These are phyloP conservation scores for Sebastes nivosus DNA, from an alignment of 2,797 vertebrate genomes.

Conservation along the genomic window DNA sequence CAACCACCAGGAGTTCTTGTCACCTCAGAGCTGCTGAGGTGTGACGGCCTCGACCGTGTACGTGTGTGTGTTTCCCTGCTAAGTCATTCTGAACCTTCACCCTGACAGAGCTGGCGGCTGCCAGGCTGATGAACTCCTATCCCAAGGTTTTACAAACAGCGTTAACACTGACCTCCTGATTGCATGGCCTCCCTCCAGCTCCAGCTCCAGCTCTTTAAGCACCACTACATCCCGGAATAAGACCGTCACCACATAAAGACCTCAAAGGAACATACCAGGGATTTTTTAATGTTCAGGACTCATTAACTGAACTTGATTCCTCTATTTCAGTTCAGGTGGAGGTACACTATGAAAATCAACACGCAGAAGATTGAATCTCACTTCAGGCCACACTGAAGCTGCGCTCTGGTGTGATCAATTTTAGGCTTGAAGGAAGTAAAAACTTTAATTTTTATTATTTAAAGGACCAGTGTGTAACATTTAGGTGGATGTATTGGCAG, in stretches of 20 bases:
- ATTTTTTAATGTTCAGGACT: not conserved
- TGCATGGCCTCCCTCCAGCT: not conserved
- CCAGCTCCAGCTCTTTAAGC: conserved; percentile 8
- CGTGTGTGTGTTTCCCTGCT: not conserved
- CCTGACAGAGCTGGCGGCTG: conserved; percentile 27
- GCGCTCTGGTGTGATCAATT: not conserved
- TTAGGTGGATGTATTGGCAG: accelerated
- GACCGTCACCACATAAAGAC: not conserved
- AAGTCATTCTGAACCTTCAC: conserved; percentile 28
- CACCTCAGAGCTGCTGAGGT: conserved; percentile 42
- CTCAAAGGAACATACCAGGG: not conserved
- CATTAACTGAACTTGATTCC: not conserved
- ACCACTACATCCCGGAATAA: not conserved
- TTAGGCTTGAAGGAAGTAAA: not conserved
- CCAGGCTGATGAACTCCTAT: conserved; percentile 42
- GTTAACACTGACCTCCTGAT: conserved; percentile 28
- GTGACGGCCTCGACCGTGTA: conserved; percentile 10
- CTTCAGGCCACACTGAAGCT: not conserved
- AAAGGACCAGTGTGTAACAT: not conserved
- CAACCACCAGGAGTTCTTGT: conserved; percentile 48
- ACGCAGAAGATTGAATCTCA: not conserved
- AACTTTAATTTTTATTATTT: not conserved
- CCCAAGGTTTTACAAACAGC: conserved; percentile 47
- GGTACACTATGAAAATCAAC: not conserved
- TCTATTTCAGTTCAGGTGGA: not conserved